Conservation (phyloP, 2,888 invertebrate species). For the Matsumyia berberina region DNA sequence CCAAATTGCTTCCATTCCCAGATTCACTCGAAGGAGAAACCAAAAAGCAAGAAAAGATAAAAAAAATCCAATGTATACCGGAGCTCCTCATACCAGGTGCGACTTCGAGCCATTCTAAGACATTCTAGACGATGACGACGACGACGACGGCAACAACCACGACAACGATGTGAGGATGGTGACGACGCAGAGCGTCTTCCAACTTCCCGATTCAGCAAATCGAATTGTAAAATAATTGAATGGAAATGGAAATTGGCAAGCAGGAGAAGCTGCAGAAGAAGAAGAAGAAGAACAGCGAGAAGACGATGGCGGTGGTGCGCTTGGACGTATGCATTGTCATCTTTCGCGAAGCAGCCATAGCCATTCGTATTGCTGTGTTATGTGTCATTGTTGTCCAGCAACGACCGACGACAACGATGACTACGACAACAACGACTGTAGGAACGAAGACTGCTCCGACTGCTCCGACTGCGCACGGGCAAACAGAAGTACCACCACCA, state of each 20-base stretch:
- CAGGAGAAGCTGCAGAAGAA: slow-evolving; percentile 24
- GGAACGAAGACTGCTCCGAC: neutral
- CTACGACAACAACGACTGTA: slow-evolving; percentile 13
- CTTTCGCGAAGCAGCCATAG: slow-evolving; percentile 47
- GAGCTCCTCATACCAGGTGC: slow-evolving; percentile 70
- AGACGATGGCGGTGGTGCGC: slow-evolving; percentile 34
- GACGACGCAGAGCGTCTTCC: slow-evolving; percentile 49
- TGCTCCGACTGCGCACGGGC: neutral
- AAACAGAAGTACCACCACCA: slow-evolving; percentile 10
- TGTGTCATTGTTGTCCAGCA: slow-evolving; percentile 75
- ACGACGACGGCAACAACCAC: slow-evolving; percentile 21
- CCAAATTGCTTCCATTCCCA: slow-evolving; percentile 75
- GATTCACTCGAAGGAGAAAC: slow-evolving; percentile 38
- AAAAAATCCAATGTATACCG: slow-evolving; percentile 30
- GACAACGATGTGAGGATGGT: neutral
- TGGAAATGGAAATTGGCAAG: slow-evolving; percentile 78
- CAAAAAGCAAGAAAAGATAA: neutral
- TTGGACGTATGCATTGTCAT: slow-evolving; percentile 72
- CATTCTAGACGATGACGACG: slow-evolving; percentile 58
- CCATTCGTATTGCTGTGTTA: slow-evolving; percentile 47
- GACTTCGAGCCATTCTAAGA: slow-evolving; percentile 68
- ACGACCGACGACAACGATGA: slow-evolving; percentile 23
- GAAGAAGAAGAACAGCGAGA: no score
- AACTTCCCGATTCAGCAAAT: slow-evolving; percentile 77
- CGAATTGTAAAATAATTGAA: slow-evolving; percentile 78